A percentile compares a stretch with the other conserved stretches of the same genome.
Conservation (phyloP, 2,113 vertebrate genomes). For the Vulpes vulpes region DNA sequence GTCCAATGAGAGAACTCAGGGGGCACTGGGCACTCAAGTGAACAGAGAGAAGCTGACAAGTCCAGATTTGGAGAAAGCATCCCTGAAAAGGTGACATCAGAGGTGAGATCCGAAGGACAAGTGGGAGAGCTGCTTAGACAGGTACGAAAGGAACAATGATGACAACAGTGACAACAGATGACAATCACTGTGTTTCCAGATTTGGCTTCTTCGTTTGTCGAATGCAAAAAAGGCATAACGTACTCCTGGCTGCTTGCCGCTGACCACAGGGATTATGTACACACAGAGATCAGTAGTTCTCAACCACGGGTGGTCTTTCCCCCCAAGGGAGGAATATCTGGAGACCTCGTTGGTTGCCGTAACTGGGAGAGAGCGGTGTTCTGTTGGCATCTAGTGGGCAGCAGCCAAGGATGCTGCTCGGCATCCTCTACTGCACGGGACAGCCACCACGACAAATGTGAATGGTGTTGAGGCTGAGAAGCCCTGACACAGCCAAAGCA, state of each 20-base stretch:
- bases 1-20: not conserved
- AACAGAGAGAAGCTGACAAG: not conserved
- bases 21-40: not conserved
- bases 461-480: rapidly evolving
- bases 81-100: not conserved
- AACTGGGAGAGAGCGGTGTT: not conserved
- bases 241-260: not conserved
- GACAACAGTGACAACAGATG: not conserved
- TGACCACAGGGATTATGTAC: not conserved
- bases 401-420: not conserved
- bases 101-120: not conserved
- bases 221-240: not conserved
- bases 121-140: not conserved
- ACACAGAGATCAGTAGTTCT: not conserved
- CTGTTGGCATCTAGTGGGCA: not conserved
- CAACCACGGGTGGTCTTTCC: not conserved
- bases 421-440: not conserved
- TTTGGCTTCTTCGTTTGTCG: not conserved
- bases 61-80: not conserved
- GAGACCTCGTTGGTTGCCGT: not conserved
- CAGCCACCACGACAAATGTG: not conserved
- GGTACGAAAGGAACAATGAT: not conserved
- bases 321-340: not conserved
- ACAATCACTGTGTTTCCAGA: not conserved
- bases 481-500: not conserved